Conservation (phyloP, 2,113 vertebrate genomes). For the Ceyx cyanopectus region DNA sequence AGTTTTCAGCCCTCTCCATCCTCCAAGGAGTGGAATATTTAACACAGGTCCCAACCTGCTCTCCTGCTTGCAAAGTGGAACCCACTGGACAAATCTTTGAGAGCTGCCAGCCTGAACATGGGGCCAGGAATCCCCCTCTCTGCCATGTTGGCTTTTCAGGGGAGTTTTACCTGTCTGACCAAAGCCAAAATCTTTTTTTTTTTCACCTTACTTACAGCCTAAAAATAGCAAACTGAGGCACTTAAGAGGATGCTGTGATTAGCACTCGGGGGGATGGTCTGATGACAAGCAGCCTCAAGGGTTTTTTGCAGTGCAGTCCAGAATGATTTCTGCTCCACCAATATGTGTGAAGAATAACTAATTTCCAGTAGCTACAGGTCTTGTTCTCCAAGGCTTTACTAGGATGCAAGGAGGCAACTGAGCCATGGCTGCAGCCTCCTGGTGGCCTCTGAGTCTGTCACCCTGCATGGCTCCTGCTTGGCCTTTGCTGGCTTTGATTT, state of each 20-base stretch:
- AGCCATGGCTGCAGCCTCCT: background rate
- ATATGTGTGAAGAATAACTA: background rate
- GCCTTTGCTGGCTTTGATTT: background rate
- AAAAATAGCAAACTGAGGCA: background rate
- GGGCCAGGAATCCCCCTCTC: background rate
- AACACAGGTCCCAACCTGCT: background rate
- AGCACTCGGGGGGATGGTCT: background rate
- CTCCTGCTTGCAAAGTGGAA: background rate
- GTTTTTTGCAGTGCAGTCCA: background rate
- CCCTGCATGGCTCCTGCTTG: background rate
- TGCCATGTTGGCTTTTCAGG: background rate
- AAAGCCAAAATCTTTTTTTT: background rate
- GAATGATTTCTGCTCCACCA: background rate
- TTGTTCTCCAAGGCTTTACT: background rate
- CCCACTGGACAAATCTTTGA: background rate
- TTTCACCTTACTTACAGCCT: background rate
- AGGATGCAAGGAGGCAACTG: background rate
- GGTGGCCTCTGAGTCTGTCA: rapidly evolving
- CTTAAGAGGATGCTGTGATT: slow-evolving; percentile 13
- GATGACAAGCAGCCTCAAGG: slow-evolving; percentile 1
- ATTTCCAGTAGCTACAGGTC: background rate
- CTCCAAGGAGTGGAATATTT: background rate
- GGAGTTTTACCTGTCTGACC: background rate
- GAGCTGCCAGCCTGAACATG: background rate
- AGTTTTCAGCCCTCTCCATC: background rate